Conservation (phyloP, 2,113 vertebrate species). For the Gorsachius goisagi region DNA sequence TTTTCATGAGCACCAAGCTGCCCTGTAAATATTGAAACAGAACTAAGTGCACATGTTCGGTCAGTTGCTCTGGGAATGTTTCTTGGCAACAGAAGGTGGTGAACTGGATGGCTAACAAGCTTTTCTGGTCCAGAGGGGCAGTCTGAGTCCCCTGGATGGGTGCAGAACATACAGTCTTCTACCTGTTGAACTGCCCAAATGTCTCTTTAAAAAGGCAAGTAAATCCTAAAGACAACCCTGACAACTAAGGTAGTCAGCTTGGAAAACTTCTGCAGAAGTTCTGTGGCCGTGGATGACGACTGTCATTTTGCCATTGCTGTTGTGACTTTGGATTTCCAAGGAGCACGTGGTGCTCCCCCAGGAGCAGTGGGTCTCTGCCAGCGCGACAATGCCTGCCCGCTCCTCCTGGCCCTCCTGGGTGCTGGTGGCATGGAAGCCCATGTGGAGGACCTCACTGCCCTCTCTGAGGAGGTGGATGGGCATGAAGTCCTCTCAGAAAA, state of each 20-base stretch:
- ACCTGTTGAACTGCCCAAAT: not conserved
- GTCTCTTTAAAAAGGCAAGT: not conserved
- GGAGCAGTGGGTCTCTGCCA: not conserved
- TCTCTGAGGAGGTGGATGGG: not conserved
- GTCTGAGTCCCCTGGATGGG: not conserved
- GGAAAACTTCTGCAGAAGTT: not conserved
- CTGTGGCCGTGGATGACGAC: not conserved
- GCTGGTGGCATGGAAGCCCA: not conserved
- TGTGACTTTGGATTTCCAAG: not conserved
- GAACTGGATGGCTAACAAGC: not conserved
- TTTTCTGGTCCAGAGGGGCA: not conserved
- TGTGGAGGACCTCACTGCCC: not conserved
- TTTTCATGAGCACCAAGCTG: not conserved
- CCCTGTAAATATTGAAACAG: not conserved
- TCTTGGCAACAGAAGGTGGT: not conserved
- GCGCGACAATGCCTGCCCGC: not conserved
- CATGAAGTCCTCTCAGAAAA: not conserved
- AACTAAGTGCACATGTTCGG: rapidly evolving
- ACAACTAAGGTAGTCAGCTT: not conserved
- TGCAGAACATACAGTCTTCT: not conserved
- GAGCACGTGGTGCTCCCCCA: not conserved
- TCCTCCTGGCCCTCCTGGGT: not conserved
- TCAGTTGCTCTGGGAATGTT: not conserved
- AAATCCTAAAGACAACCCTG: not conserved
- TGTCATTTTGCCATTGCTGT: not conserved